Conservation (phyloP, 2,113 vertebrate genomes). For the Synodontis membranacea region DNA sequence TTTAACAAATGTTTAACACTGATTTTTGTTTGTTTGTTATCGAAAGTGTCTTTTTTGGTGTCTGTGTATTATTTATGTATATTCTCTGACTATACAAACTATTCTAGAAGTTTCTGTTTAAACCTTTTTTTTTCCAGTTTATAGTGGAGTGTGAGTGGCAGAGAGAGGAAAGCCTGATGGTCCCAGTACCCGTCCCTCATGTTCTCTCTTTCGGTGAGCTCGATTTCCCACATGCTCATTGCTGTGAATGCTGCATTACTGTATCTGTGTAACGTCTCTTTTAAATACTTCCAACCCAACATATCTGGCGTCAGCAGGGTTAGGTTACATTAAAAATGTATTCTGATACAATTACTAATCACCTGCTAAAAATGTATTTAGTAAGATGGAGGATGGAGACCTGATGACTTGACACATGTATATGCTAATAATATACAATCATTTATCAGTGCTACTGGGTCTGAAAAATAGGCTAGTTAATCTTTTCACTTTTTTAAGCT, state of each 20-base stretch:
- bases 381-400: too few species aligned
- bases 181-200: constrained; percentile 80
- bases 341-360: too few species aligned
- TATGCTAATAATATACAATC: too few species aligned
- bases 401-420: too few species aligned
- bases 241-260: not conserved
- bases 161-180: constrained; percentile 74
- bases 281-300: not conserved
- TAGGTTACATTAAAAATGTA: too few species aligned
- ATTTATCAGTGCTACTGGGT: too few species aligned
- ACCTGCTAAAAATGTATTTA: too few species aligned
- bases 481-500: too few species aligned
- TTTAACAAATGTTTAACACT: not conserved
- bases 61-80: not conserved
- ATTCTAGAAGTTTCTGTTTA: not conserved
- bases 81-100: not conserved
- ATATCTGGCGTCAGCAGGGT: not conserved
- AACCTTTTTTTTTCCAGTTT: constrained; percentile 73
- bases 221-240: not conserved
- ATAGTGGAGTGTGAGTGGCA: constrained; percentile 92
- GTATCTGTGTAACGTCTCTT: not conserved
- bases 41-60: not conserved
- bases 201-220: constrained; percentile 90
- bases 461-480: too few species aligned
- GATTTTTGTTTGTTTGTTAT: not conserved